Conservation (phyloP, 2,888 invertebrate species). For the Polyommatus iphigenia region DNA sequence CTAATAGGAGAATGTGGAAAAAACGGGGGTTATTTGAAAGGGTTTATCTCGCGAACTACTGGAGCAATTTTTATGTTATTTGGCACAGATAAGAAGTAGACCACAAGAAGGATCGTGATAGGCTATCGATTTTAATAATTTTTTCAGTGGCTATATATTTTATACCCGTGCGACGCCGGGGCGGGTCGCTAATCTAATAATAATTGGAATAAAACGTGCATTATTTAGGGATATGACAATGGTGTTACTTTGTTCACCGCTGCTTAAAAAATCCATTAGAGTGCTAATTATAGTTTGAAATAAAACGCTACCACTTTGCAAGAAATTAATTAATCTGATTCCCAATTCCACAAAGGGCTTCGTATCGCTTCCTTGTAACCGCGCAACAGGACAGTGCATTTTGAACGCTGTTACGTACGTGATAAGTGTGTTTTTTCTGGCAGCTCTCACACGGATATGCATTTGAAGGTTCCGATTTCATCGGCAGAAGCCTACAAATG, state of each 20-base stretch:
- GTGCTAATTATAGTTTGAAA: slow-evolving; percentile 30
- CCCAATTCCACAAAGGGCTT: slow-evolving; percentile 54
- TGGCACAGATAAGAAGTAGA: too few relatives aligned
- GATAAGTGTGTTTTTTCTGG: slow-evolving; percentile 48
- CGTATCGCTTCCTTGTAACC: slow-evolving; percentile 58
- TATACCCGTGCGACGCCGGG: too few relatives aligned
- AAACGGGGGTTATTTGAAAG: too few relatives aligned
- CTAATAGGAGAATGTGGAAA: too few relatives aligned
- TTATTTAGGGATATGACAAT: neutral
- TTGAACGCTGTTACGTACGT: slow-evolving; percentile 41
- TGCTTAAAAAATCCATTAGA: neutral
- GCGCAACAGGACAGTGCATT: slow-evolving; percentile 40
- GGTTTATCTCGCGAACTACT: too few relatives aligned
- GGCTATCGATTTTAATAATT: too few relatives aligned
- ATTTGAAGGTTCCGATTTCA: slow-evolving; percentile 61
- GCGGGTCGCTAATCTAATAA: too few relatives aligned
- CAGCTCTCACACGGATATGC: slow-evolving; percentile 40
- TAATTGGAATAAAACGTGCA: neutral
- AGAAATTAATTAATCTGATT: slow-evolving; percentile 39
- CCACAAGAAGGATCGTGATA: too few relatives aligned
- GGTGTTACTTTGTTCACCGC: neutral
- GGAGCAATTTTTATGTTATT: too few relatives aligned
- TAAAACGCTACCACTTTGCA: neutral
- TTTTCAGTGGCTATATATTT: too few relatives aligned
- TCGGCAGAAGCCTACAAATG: slow-evolving; percentile 61